Evolutionary conservation across 2,113 vertebrate species (phyloP).

Genomic region (Mixornis gularis): DNA sequence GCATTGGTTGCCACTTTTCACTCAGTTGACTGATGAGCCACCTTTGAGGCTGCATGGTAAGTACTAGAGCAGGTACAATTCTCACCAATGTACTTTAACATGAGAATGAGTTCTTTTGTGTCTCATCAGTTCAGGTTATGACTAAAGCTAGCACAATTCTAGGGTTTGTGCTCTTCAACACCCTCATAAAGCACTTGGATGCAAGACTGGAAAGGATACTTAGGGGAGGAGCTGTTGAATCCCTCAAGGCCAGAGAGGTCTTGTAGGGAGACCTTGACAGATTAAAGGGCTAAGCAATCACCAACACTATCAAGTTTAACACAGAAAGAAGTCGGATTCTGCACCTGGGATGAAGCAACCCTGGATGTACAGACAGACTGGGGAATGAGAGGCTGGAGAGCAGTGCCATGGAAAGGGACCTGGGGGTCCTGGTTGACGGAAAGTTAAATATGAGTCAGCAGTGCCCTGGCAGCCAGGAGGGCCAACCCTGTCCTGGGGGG

Average conservation of each 20-base stretch:
- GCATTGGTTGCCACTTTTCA: neutral
- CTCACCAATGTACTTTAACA: neutral
- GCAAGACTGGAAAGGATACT: neutral
- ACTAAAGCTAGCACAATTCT: neutral
- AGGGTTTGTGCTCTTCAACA: neutral
- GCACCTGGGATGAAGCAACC: too few species aligned
- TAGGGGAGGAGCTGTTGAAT: neutral
- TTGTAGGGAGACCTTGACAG: neutral
- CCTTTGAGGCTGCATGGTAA: neutral
- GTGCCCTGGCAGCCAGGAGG: neutral
- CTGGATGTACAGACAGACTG: neutral
- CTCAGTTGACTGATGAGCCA: neutral
- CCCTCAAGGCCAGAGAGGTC: neutral
- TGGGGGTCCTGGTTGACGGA: fast-evolving
- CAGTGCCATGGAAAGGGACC: fast-evolving
- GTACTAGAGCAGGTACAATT: neutral
- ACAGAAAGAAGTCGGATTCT: fast-evolving
- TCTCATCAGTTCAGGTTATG: neutral
- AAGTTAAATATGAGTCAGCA: fast-evolving
- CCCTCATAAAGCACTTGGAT: neutral
- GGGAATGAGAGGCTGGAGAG: neutral
- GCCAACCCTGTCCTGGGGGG: fast-evolving
- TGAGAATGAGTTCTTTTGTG: neutral
- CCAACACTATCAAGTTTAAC: neutral
- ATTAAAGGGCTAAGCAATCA: neutral